These are phyloP conservation scores for Nannoperca australis DNA, from an alignment of 2,797 vertebrate genomes.

Conservation along the genomic window DNA sequence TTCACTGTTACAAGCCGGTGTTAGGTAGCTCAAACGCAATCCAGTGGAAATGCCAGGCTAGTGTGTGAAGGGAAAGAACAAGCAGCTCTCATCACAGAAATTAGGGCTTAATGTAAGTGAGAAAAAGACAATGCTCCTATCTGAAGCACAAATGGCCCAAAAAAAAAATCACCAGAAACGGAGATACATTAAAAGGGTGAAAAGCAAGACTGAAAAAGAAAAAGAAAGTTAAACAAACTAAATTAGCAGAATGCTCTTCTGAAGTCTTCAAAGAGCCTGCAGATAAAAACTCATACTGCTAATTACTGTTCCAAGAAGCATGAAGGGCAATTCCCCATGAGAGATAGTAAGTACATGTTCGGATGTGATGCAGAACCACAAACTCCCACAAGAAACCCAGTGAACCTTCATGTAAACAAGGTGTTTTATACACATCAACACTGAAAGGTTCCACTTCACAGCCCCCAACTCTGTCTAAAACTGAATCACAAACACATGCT, in stretches of 20 bases:
- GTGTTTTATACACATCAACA: constrained; percentile 42
- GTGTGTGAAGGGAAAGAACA: constrained; percentile 48
- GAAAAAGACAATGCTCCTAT: not conserved
- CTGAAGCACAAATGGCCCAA: constrained; percentile 3
- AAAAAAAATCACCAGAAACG: not conserved
- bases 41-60: constrained; percentile 51
- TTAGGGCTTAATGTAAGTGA: not conserved
- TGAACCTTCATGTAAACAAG: constrained; percentile 57
- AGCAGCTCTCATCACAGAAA: constrained; percentile 39
- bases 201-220: not conserved
- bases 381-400: constrained; percentile 39
- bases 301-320: constrained; percentile 50
- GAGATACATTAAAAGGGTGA: not conserved
- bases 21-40: constrained; percentile 42
- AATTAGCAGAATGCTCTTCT: constrained; percentile 20
- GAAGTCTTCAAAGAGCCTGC: constrained; percentile 30
- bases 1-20: constrained; percentile 64
- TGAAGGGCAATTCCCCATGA: constrained; percentile 42
- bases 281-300: constrained; percentile 37
- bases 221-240: not conserved
- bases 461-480: constrained; percentile 8
- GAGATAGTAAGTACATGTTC: constrained; percentile 28
- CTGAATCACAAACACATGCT: constrained; percentile 33
- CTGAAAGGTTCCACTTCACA: constrained; percentile 42
- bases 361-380: constrained; percentile 37